Evolutionary conservation across 2,113 vertebrate genomes (phyloP).

Genomic region (Paramormyrops kingsleyae): DNA sequence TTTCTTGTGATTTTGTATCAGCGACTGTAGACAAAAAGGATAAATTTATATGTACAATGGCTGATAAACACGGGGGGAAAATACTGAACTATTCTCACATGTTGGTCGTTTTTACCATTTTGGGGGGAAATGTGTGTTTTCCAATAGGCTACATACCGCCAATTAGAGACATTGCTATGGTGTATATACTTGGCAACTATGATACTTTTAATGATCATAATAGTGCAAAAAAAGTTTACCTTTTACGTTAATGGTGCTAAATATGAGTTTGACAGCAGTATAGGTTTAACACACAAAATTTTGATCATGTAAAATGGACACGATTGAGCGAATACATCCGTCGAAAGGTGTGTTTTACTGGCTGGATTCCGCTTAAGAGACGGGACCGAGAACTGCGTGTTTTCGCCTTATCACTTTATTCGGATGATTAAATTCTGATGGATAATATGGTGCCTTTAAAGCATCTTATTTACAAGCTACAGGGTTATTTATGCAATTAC

Average conservation of each 20-base stretch:
- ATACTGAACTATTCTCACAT: slow-evolving; percentile 3
- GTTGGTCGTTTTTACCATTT: background rate
- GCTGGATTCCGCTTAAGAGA: background rate
- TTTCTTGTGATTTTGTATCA: slow-evolving; percentile 3
- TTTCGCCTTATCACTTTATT: background rate
- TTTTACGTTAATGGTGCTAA: background rate
- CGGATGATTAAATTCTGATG: background rate
- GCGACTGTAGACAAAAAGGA: background rate
- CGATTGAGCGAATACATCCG: background rate
- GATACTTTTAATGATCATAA: background rate
- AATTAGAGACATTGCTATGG: background rate
- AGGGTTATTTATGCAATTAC: background rate
- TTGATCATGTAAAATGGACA: background rate
- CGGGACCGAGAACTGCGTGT: background rate
- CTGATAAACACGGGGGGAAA: slow-evolving; percentile 12
- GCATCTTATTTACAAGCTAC: background rate
- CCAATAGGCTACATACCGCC: background rate
- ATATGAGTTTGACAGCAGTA: background rate
- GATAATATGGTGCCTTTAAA: background rate
- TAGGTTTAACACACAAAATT: background rate
- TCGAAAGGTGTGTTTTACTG: background rate
- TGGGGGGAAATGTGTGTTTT: background rate
- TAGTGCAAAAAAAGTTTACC: background rate
- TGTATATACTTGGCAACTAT: background rate
- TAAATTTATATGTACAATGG: slow-evolving; percentile 17